A percentile compares a stretch with the other conserved stretches of the same genome.
Conservation (phyloP, 2,888 invertebrate genomes). For the Bembecia ichneumoniformis region DNA sequence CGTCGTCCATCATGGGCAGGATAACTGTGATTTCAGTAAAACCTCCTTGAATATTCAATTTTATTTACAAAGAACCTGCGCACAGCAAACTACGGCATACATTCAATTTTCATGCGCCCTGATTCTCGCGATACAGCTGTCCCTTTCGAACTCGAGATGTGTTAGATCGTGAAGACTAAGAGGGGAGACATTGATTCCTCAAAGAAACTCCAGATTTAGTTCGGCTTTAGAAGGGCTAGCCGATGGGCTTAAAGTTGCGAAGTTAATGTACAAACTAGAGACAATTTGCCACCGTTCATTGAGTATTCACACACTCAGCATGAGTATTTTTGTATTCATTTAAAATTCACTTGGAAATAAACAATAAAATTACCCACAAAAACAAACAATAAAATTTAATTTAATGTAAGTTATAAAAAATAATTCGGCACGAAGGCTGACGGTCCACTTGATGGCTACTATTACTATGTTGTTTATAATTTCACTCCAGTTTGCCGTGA, state of each 20-base stretch:
- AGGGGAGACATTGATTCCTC: conserved; percentile 24
- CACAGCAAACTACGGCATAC: conserved; percentile 32
- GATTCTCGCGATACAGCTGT: conserved; percentile 12
- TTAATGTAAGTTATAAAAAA: too few species aligned
- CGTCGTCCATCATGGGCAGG: conserved; percentile 33
- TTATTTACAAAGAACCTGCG: conserved; percentile 55
- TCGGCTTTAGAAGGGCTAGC: conserved; percentile 26
- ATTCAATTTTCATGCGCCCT: conserved; percentile 47
- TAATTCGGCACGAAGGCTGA: too few species aligned
- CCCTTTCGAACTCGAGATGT: conserved; percentile 9
- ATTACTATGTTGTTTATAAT: too few species aligned
- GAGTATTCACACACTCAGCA: too few species aligned
- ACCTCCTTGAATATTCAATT: conserved; percentile 67
- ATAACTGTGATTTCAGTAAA: conserved; percentile 57
- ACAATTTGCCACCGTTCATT: too few species aligned
- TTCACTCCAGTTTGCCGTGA: too few species aligned
- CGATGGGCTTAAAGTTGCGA: conserved; percentile 42
- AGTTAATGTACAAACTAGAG: conserved; percentile 22
- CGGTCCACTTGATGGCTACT: too few species aligned
- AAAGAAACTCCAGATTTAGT: conserved; percentile 37
- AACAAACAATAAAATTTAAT: too few species aligned
- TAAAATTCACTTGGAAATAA: too few species aligned
- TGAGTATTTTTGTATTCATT: too few species aligned
- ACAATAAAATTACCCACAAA: too few species aligned
- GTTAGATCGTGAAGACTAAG: conserved; percentile 15